Conservation (phyloP, 2,797 vertebrate genomes). For the Lagorchestes hirsutus region DNA sequence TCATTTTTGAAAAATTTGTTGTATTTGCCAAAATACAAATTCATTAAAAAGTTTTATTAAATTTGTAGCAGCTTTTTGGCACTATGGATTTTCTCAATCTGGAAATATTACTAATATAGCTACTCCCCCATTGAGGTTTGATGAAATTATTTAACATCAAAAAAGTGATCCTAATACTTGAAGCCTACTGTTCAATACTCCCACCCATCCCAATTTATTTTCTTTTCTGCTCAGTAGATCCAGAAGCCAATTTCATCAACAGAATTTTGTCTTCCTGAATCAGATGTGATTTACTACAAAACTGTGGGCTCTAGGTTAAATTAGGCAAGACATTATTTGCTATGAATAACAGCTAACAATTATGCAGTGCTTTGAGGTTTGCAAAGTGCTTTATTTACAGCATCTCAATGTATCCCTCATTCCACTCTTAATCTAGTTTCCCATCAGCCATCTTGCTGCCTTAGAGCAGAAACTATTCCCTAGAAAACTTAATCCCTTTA, state of each 20-base stretch:
- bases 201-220: conserved; percentile 7
- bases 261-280: conserved; percentile 60
- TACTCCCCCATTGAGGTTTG: not conserved
- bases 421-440: not conserved
- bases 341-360: conserved; percentile 33
- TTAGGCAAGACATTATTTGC: conserved; percentile 65
- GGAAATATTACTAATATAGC: not conserved
- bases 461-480: not conserved
- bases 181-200: not conserved
- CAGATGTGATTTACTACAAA: conserved; percentile 65
- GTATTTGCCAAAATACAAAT: not conserved
- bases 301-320: conserved; percentile 67
- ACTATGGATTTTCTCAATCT: not conserved
- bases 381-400: not conserved
- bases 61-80: not conserved
- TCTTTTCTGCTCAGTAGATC: conserved; percentile 34
- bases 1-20: not conserved
- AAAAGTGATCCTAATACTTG: not conserved
- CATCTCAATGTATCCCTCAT: not conserved
- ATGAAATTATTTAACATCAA: not conserved
- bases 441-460: not conserved
- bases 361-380: not conserved
- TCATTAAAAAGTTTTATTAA: not conserved
- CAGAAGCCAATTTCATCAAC: conserved; percentile 60
- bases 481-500: not conserved